These are phyloP conservation scores for Chrysogorgia sp. DNA, from an alignment of 92 coral and sea anemone genomes.

Conservation along the genomic window DNA sequence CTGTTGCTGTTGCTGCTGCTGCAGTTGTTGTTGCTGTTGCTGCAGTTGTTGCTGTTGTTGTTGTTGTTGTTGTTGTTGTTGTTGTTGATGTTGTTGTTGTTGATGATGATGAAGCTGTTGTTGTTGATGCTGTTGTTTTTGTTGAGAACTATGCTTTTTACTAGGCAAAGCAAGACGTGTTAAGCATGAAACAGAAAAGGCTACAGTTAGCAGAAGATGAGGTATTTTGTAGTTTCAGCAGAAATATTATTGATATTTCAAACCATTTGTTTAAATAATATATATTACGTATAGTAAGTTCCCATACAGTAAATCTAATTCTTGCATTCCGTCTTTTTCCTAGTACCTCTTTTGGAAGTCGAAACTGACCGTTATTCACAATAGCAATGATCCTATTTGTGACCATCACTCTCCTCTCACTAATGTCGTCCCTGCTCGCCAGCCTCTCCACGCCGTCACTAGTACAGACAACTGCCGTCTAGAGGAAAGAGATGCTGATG, in stretches of 20 bases:
- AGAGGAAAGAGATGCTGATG: slow-evolving; percentile 47
- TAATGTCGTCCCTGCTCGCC: neutral
- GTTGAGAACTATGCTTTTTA: neutral
- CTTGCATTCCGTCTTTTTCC: neutral
- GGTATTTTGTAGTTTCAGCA: too few species aligned
- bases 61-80: too few species aligned
- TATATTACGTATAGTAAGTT: too few species aligned
- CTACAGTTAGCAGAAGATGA: slow-evolving; percentile 83
- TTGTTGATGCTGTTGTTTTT: too few species aligned
- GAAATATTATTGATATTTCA: too few species aligned
- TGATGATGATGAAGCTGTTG: too few species aligned
- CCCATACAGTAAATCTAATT: neutral
- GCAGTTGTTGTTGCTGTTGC: too few species aligned
- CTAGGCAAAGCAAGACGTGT: slow-evolving; percentile 84
- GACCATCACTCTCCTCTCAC: neutral
- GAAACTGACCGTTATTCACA: slow-evolving; percentile 76
- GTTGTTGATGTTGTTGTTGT: too few species aligned
- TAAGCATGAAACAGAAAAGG: slow-evolving; percentile 80
- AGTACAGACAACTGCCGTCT: neutral
- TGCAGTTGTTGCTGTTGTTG: too few species aligned
- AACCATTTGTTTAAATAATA: neutral
- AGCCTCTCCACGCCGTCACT: neutral
- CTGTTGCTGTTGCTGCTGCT: too few species aligned
- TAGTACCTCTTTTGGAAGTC: slow-evolving; percentile 81
- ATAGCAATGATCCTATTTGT: slow-evolving; percentile 26